A percentile compares a stretch with the other conserved stretches of the same genome.
These are phyloP conservation scores for Dicerorhinus sumatrensis DNA, from an alignment of 2,113 vertebrate species.

Conservation along the genomic window DNA sequence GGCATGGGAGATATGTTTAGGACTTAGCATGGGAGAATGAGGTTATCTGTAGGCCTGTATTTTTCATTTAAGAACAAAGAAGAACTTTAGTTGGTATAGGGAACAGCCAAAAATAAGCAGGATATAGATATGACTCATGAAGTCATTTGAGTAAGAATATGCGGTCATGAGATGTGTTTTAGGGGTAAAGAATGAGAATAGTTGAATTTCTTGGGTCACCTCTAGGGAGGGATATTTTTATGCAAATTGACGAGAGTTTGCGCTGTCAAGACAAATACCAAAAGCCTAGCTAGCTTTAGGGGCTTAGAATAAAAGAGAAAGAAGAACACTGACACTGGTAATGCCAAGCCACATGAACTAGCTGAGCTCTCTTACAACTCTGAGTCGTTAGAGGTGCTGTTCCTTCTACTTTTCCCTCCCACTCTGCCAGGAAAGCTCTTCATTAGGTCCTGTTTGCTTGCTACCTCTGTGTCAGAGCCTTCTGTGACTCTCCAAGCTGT, in stretches of 20 bases:
- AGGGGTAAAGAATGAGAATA: background rate
- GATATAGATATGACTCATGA: background rate
- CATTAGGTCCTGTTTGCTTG: background rate
- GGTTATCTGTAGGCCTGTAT: background rate
- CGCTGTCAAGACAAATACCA: background rate
- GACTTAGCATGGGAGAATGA: background rate
- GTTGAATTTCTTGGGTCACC: background rate
- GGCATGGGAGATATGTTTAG: background rate
- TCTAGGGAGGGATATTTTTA: background rate
- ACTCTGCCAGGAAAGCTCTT: background rate
- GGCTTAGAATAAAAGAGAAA: background rate
- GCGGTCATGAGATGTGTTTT: background rate
- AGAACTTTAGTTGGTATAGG: background rate
- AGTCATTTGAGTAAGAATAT: conserved; percentile 6
- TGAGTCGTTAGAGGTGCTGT: background rate
- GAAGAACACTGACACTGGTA: background rate
- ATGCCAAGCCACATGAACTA: background rate
- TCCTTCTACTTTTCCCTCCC: background rate
- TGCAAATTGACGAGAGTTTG: background rate
- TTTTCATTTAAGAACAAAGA: conserved; percentile 32
- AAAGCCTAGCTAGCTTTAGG: background rate
- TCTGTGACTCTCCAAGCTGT: background rate
- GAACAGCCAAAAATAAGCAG: background rate
- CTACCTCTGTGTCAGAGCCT: background rate
- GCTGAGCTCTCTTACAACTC: background rate